Evolutionary conservation across 2,888 invertebrate genomes (phyloP), one percentile per base, ranked within the genome.

Genomic region (Harmothoe impar): DNA sequence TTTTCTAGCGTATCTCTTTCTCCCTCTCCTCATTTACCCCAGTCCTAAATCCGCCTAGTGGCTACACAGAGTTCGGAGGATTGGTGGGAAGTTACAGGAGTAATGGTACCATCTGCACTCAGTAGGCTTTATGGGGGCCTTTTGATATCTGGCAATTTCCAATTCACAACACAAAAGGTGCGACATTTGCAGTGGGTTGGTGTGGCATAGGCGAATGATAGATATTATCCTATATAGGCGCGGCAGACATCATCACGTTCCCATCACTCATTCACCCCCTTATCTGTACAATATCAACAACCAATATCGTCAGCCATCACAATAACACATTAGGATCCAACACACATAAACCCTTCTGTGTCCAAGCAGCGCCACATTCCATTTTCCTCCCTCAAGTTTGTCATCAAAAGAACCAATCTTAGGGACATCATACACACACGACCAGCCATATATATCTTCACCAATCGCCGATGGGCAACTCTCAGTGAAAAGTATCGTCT

Each of bases 241-340:
- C 31, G 25, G 77, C 77, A 77, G 77, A 29, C 77, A 81, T 81
- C 81, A 81, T 43, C 81, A 81, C 43, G 43, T 33, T n/a, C 43
- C 81, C 81, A 23, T 81, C 81, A 43, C 35, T 33, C 81, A 81
- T 81, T 33, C 81, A 43, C 0, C 20, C 81, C 43, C 81, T 81
- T 81, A 81, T 81, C 81, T 81, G 43, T 43, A 81, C 81, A 81
- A 81, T 81, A 81, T 81, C 81, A 81, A 81, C 81, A 81, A 81
- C 81, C 81, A 81, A 81, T 43, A 43, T 43, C 81, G 35, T 81
- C 81, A 81, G 81, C 81, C 81, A 81, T 81, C 81, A 81, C 81
- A 81, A 81, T 81, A 81, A 43, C 81, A 43, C 81, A 81, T 81
- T 43, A 81, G 43, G 81, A 81, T 43, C 35, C 33, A 33, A 81